Evolutionary conservation across 2,113 vertebrate species (phyloP).

Genomic region (Siniperca knerii): DNA sequence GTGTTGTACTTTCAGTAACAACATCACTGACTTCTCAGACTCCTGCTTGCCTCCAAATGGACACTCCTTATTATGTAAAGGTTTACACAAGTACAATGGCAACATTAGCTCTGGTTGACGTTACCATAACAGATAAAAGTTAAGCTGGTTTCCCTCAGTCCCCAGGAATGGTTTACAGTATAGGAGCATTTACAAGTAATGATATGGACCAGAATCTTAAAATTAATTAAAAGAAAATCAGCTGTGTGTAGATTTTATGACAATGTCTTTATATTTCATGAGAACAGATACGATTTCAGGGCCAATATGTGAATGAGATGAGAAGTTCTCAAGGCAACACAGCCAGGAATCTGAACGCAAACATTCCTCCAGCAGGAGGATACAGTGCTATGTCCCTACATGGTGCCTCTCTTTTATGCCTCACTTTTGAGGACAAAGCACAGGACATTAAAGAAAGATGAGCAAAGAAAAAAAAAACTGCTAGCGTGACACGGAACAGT

Average conservation of each 20-base stretch:
- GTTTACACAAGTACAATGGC: background rate
- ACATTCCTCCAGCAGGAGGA: constrained; percentile 58
- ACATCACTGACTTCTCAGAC: constrained; percentile 19
- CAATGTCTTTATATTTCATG: background rate
- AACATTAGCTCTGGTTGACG: constrained; percentile 3
- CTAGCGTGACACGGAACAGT: constrained; percentile 46
- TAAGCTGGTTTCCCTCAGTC: constrained; percentile 8
- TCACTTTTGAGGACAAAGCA: constrained; percentile 52
- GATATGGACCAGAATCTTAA: constrained; percentile 25
- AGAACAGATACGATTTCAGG: constrained; percentile 5
- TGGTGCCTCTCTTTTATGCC: constrained; percentile 54
- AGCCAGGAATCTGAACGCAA: constrained; percentile 65
- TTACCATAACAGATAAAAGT: constrained; percentile 38
- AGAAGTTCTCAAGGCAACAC: constrained; percentile 48
- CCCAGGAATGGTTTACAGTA: constrained; percentile 30
- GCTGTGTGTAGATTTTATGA: constrained; percentile 25
- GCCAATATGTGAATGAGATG: constrained; percentile 25
- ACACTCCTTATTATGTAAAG: constrained; percentile 6
- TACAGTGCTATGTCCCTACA: constrained; percentile 50
- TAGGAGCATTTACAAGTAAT: constrained; percentile 31
- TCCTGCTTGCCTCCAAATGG: constrained; percentile 20
- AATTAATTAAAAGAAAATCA: background rate
- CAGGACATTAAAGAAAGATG: constrained; percentile 56
- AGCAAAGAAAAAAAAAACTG: constrained; percentile 14
- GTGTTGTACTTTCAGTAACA: constrained; percentile 61